A percentile compares a stretch with the other conserved stretches of the same genome.
Evolutionary conservation across 2,797 vertebrate genomes (phyloP).

Genomic region (Pseudocheirus occidentalis): DNA sequence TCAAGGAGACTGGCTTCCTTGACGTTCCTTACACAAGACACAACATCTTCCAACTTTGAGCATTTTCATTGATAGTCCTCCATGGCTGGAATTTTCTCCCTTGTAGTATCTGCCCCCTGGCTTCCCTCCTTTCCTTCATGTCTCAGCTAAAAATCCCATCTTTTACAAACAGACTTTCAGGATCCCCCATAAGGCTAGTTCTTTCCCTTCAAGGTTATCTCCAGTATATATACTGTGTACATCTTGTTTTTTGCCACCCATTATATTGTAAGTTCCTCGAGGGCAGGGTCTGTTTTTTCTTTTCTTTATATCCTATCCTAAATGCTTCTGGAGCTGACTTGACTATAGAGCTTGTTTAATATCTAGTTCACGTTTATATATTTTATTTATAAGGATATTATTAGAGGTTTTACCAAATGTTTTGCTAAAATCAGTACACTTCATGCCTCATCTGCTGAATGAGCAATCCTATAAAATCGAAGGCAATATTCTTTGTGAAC

Average conservation of each 20-base stretch:
- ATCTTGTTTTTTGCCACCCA: not conserved
- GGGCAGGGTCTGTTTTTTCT: not conserved
- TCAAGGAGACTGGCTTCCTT: not conserved
- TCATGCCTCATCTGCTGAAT: not conserved
- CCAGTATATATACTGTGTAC: not conserved
- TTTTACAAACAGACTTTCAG: not conserved
- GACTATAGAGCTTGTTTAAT: not conserved
- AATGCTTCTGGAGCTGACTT: not conserved
- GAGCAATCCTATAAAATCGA: not conserved
- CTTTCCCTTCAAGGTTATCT: not conserved
- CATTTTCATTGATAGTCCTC: not conserved
- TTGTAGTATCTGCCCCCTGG: not conserved
- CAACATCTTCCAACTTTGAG: not conserved
- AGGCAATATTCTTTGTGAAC: not conserved
- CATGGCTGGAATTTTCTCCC: not conserved
- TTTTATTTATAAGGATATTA: not conserved
- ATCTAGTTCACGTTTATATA: not conserved
- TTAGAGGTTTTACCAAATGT: not conserved
- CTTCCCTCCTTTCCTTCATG: not conserved
- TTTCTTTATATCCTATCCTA: not conserved
- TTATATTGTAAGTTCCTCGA: not conserved
- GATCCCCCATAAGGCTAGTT: not conserved
- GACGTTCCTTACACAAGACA: not conserved
- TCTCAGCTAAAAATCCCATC: not conserved
- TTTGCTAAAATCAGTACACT: not conserved